A percentile compares a stretch with the other conserved stretches of the same genome.
These are phyloP conservation scores for Idaea biselata DNA, from an alignment of 2,888 invertebrate genomes.

Conservation along the genomic window DNA sequence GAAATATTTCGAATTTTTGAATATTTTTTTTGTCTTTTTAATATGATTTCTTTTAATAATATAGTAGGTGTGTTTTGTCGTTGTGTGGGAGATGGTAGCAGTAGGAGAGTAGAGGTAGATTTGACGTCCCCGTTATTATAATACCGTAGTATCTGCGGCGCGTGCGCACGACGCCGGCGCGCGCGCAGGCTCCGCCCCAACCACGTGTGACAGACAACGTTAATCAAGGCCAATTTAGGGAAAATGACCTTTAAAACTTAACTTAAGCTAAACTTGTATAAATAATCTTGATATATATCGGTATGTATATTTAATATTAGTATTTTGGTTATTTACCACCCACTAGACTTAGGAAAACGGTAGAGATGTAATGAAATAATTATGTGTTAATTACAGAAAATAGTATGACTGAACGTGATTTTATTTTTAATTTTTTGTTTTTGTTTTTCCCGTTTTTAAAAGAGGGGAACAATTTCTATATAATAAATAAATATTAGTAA, in stretches of 20 bases:
- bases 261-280: conserved; percentile 81
- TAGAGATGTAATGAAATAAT: conserved; percentile 78
- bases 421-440: conserved; percentile 71
- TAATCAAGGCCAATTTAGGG: conserved; percentile 77
- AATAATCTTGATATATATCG: conserved; percentile 80
- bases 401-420: conserved; percentile 78
- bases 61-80: conserved; percentile 38
- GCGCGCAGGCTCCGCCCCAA: conserved; percentile 40
- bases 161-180: conserved; percentile 27
- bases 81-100: conserved; percentile 30
- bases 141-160: conserved; percentile 19
- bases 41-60: conserved; percentile 74
- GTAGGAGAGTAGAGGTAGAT: conserved; percentile 22
- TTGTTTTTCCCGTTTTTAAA: conserved; percentile 66
- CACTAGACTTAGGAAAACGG: conserved; percentile 78
- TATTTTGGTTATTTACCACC: conserved; percentile 80
- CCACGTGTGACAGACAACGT: conserved; percentile 72
- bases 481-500: conserved; percentile 79
- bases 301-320: conserved; percentile 81
- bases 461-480: conserved; percentile 72
- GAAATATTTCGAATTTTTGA: conserved; percentile 43
- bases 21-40: conserved; percentile 48
- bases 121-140: conserved; percentile 11
- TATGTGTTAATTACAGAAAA: conserved; percentile 78
- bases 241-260: conserved; percentile 78